These are phyloP conservation scores for Lacerta agilis DNA, from an alignment of 2,797 vertebrate species.

Conservation along the genomic window DNA sequence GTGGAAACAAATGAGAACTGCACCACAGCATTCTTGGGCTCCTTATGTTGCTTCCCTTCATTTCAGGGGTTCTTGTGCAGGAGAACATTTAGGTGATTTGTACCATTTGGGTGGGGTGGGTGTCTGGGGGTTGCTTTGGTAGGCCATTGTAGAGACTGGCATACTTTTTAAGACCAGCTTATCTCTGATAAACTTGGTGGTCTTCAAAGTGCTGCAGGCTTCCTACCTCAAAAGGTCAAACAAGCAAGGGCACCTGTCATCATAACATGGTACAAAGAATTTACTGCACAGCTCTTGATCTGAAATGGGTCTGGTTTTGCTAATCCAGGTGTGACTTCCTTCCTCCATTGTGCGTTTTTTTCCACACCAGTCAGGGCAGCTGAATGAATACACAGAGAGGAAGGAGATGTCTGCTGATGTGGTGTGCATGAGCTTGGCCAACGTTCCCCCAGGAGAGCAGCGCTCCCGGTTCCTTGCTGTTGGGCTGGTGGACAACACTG, in stretches of 20 bases:
- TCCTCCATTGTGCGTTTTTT: neutral
- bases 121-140: neutral
- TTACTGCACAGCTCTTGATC: neutral
- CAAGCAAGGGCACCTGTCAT: too few species aligned
- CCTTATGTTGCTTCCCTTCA: too few species aligned
- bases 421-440: slow-evolving; percentile 98
- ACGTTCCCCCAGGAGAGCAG: slow-evolving; percentile 96
- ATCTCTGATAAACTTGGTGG: neutral
- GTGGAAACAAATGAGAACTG: neutral
- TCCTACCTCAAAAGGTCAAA: neutral
- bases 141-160: neutral
- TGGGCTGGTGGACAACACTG: slow-evolving; percentile 96
- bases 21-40: too few species aligned
- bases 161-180: neutral
- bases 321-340: neutral
- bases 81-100: neutral
- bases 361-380: slow-evolving; percentile 88
- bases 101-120: neutral
- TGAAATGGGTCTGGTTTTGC: neutral
- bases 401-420: slow-evolving; percentile 99
- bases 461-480: slow-evolving; percentile 96
- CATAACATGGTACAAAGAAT: neutral
- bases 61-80: neutral
- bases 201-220: neutral
- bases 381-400: slow-evolving; percentile 97